A percentile compares a stretch with the other conserved stretches of the same genome.
Conservation (phyloP, 2,113 vertebrate genomes). For the Arvicanthis niloticus region DNA sequence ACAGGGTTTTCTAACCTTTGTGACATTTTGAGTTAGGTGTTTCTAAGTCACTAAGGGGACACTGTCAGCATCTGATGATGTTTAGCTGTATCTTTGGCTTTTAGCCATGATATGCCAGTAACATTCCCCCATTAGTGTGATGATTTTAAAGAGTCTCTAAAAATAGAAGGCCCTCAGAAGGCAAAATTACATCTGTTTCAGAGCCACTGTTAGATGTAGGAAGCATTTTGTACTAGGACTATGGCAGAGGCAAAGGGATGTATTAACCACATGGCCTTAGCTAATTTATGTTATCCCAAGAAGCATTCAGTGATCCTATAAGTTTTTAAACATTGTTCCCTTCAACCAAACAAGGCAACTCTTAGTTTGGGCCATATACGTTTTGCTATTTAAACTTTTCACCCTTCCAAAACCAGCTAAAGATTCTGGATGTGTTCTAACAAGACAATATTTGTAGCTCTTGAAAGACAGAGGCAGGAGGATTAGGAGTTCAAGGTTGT, state of each 20-base stretch:
- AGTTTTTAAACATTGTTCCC: neutral
- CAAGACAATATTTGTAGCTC: neutral
- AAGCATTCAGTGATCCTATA: neutral
- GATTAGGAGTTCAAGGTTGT: neutral
- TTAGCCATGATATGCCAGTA: neutral
- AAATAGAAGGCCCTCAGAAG: neutral
- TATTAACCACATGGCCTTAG: neutral
- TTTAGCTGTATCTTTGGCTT: neutral
- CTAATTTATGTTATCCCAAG: neutral
- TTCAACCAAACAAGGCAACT: neutral
- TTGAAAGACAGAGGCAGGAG: neutral
- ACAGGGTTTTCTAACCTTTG: neutral
- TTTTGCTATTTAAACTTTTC: neutral
- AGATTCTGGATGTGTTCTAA: neutral
- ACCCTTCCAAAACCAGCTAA: neutral
- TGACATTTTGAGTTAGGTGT: neutral
- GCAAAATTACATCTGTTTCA: neutral
- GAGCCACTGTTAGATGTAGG: neutral
- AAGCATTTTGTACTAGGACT: neutral
- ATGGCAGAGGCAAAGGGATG: rapidly evolving
- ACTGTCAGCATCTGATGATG: neutral
- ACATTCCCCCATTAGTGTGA: neutral
- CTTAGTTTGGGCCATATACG: neutral
- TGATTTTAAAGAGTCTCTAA: neutral
- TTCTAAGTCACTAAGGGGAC: neutral